Evolutionary conservation across 1,140 invertebrate genomes (phyloP).

Genomic region (Panagrolaimus sp.): DNA sequence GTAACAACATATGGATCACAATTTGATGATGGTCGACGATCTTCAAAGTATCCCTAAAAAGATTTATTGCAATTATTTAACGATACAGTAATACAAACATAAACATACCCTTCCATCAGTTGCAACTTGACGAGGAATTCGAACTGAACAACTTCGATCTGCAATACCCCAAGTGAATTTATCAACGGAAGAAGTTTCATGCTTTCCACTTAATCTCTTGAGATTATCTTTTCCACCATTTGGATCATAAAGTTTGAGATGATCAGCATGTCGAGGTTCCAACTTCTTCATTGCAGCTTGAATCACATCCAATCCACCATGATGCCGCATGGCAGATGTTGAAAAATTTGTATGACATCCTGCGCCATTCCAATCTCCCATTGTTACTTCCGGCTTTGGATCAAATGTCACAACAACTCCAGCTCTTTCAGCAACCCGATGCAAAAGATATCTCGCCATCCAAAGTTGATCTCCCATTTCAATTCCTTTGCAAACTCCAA

Average conservation of each 20-base stretch:
- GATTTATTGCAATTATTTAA: not conserved
- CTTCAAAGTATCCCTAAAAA: slow-evolving; percentile 58
- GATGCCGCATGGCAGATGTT: slow-evolving; percentile 75
- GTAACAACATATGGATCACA: slow-evolving; percentile 59
- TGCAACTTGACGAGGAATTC: slow-evolving; percentile 51
- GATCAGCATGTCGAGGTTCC: slow-evolving; percentile 56
- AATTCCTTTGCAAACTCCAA: slow-evolving; percentile 70
- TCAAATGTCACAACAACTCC: slow-evolving; percentile 77
- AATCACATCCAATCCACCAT: slow-evolving; percentile 62
- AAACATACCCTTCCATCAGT: slow-evolving; percentile 39
- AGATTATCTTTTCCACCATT: slow-evolving; percentile 75
- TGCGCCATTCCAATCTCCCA: slow-evolving; percentile 77
- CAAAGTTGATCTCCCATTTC: slow-evolving; percentile 78
- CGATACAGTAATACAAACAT: not conserved
- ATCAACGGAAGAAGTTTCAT: slow-evolving; percentile 69
- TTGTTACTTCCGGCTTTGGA: slow-evolving; percentile 69
- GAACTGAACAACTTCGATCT: slow-evolving; percentile 37
- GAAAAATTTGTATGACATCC: slow-evolving; percentile 82
- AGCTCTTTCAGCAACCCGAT: slow-evolving; percentile 80
- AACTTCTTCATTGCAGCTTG: slow-evolving; percentile 36
- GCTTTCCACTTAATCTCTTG: slow-evolving; percentile 72
- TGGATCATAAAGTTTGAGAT: slow-evolving; percentile 82
- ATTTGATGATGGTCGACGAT: slow-evolving; percentile 59
- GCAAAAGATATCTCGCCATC: slow-evolving; percentile 76
- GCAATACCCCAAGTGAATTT: slow-evolving; percentile 70